These are phyloP conservation scores for Salpingus planirostris DNA, from an alignment of 2,888 invertebrate species.

Conservation along the genomic window DNA sequence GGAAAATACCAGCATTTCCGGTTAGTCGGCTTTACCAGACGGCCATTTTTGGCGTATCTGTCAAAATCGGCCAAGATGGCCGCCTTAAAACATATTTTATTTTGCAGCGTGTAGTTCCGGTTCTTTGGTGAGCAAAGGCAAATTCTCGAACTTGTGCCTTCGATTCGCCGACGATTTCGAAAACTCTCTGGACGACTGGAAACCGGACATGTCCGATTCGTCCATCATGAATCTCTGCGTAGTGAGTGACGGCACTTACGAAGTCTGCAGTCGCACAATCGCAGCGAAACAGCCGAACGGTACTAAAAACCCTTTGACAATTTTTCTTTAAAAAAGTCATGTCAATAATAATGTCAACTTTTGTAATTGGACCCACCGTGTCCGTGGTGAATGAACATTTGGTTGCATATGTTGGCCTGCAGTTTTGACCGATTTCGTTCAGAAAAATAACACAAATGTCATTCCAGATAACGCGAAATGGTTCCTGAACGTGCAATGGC, in stretches of 20 bases:
- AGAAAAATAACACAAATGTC: slow-evolving; percentile 17
- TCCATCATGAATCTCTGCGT: slow-evolving; percentile 85
- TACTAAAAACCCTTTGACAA: no score
- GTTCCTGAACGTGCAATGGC: slow-evolving; percentile 96
- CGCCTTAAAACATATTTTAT: background rate
- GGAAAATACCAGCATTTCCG: slow-evolving; percentile 88
- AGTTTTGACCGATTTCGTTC: no score
- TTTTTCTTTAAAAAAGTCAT: no score
- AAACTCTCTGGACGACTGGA: slow-evolving; percentile 94
- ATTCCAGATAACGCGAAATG: slow-evolving; percentile 93
- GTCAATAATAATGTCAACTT: no score
- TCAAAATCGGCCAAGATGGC: background rate
- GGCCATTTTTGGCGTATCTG: background rate
- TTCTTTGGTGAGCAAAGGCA: slow-evolving; percentile 89
- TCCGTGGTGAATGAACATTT: no score
- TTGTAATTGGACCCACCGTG: no score
- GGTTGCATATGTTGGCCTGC: no score
- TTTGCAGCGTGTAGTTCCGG: slow-evolving; percentile 81
- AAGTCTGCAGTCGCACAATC: slow-evolving; percentile 89
- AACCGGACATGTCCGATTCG: slow-evolving; percentile 73
- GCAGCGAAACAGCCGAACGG: slow-evolving; percentile 73
- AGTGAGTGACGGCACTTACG: slow-evolving; percentile 98
- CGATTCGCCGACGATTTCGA: slow-evolving; percentile 97
- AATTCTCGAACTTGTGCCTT: slow-evolving; percentile 83
- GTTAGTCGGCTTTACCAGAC: slow-evolving; percentile 16